phyloP scores from a whole-genome alignment of 1,140 invertebrate species.

The Scaptomyza graminum region DNA sequence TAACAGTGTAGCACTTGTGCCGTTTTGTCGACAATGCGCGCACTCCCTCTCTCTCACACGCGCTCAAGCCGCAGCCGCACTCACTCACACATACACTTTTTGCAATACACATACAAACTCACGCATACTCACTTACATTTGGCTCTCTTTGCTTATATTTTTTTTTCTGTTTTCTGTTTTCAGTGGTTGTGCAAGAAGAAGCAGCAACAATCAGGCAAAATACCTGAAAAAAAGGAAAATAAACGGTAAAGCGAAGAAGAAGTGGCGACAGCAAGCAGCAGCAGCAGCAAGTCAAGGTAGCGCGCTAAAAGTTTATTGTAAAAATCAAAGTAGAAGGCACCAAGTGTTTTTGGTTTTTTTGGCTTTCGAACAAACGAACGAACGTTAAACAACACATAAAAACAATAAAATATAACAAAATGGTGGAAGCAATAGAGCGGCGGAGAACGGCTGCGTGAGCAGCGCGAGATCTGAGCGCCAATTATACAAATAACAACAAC shows the following conservation, averaged over 20 bases:
- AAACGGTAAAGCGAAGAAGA: constrained; percentile 83
- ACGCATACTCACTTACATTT: constrained; percentile 62
- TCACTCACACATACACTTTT: constrained; percentile 51
- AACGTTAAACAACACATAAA: constrained; percentile 58
- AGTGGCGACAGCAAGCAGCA: constrained; percentile 71
- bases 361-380: constrained; percentile 45
- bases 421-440: constrained; percentile 83
- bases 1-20: constrained; percentile 71
- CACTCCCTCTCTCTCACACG: constrained; percentile 65
- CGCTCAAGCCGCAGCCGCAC: constrained; percentile 67
- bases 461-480: constrained; percentile 67
- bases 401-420: constrained; percentile 73
- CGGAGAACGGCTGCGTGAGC: constrained; percentile 83
- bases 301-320: constrained; percentile 81
- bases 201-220: constrained; percentile 81
- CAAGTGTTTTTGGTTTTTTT: constrained; percentile 57
- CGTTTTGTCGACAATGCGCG: constrained; percentile 76
- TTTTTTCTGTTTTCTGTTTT: constrained; percentile 70
- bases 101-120: constrained; percentile 51
- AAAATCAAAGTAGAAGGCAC: constrained; percentile 69
- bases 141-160: constrained; percentile 65
- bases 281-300: constrained; percentile 55
- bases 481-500: constrained; percentile 74
- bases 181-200: constrained; percentile 82
- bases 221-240: constrained; percentile 79